Evolutionary conservation across 2,797 vertebrate genomes (phyloP), one percentile per base, ranked within the genome.

Genomic region (Clarias laeviceps): DNA sequence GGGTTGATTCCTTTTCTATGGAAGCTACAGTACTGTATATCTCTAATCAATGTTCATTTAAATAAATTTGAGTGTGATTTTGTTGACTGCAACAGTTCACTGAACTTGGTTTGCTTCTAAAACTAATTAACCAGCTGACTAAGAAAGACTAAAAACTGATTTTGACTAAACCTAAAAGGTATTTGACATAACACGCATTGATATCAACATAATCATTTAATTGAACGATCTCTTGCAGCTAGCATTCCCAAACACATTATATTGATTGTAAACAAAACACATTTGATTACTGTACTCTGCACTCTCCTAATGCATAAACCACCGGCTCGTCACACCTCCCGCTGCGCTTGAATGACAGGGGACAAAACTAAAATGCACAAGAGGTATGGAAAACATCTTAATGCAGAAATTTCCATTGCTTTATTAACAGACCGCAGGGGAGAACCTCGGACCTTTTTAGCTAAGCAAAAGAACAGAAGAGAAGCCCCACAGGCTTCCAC

Each of bases 341-440:
- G 64, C 65, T 69, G 66, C n/a, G 5, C 11, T 69, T 9, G 29
- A 61, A 37, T 24, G 57, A 68, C 27, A n/a, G 32, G 32, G 11
- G 22, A n/a, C n/a, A n/a, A 5, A 27, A 65, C 6, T 11, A 65
- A 12, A 54, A 32, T 40, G 17, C 7, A 6, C 57, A 32, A 32
- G 64, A 20, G 65, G 24, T 57, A 37, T 22, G 27, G 50, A 45
- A 70, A 76, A 84, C 59, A 32, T 65, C 54, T 80, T 14, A 80
- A 56, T 70, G 29, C 27, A 80, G 9, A 66, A 83, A 34, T 65
- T 86, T 32, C 77, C 57, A 74, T 74, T 64, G 37, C n/a, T 59
- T 84, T 59, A 65, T 79, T 80, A 85, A 83, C 61, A 68, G 74
- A 79, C 62, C 65, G 14, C 34, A 40, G 79, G 80, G 77, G 65